These are phyloP conservation scores for Drosophila lowei DNA, from an alignment of 1,140 invertebrate species.

Conservation along the genomic window DNA sequence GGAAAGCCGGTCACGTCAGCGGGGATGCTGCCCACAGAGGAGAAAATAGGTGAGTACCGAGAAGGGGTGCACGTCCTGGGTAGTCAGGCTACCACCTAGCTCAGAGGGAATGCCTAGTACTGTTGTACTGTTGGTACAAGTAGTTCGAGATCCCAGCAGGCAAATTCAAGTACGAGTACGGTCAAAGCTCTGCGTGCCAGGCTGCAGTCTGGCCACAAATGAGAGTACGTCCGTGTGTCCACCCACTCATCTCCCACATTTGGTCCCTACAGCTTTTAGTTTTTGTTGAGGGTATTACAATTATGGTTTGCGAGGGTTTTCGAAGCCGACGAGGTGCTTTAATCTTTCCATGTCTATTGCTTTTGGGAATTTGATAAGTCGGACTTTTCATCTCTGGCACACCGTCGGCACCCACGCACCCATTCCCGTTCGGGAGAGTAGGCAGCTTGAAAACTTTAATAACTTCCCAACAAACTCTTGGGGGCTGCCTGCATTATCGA, in stretches of 20 bases:
- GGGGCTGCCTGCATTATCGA: slow-evolving; percentile 64
- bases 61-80: neutral
- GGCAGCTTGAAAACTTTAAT: slow-evolving; percentile 66
- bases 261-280: neutral
- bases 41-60: slow-evolving; percentile 73
- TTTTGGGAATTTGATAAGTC: slow-evolving; percentile 54
- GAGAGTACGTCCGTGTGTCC: neutral
- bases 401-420: neutral
- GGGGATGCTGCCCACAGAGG: slow-evolving; percentile 50
- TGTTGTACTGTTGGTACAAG: too few species aligned
- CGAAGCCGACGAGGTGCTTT: neutral
- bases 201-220: too few species aligned
- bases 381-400: slow-evolving; percentile 34
- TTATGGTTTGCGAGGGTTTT: neutral
- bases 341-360: neutral
- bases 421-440: slow-evolving; percentile 12
- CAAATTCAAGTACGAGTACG: neutral
- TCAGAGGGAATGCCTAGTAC: neutral
- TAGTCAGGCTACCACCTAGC: too few species aligned
- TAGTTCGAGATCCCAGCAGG: neutral
- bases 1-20: slow-evolving; percentile 50
- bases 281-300: slow-evolving; percentile 2
- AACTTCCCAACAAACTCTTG: slow-evolving; percentile 57
- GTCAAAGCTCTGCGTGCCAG: too few species aligned
- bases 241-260: neutral